These are phyloP conservation scores for Rhyacichthys aspro DNA, from an alignment of 2,797 vertebrate genomes.

Conservation along the genomic window DNA sequence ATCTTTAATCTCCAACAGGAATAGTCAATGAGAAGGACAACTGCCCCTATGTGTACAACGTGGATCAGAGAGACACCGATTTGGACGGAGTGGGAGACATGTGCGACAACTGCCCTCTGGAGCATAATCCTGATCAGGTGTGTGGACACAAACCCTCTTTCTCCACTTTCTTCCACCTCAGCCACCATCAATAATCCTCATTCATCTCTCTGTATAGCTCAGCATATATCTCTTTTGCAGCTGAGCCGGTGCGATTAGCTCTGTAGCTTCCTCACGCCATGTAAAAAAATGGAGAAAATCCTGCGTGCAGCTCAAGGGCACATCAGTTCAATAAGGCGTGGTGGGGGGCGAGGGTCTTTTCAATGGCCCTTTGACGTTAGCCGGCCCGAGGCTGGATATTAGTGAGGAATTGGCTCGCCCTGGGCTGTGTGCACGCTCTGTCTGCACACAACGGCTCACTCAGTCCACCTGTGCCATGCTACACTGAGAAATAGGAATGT, in stretches of 20 bases:
- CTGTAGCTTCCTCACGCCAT: slow-evolving; percentile 59
- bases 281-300: slow-evolving; percentile 66
- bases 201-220: slow-evolving; percentile 53
- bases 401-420: slow-evolving; percentile 70
- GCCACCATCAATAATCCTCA: slow-evolving; percentile 60
- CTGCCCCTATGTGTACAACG: slow-evolving; percentile 95
- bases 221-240: slow-evolving; percentile 63
- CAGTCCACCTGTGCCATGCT: slow-evolving; percentile 82
- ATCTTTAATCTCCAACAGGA: slow-evolving; percentile 71
- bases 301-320: slow-evolving; percentile 68
- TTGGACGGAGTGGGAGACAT: slow-evolving; percentile 96
- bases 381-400: slow-evolving; percentile 69
- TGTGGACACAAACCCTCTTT: slow-evolving; percentile 36
- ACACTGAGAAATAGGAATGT: slow-evolving; percentile 81
- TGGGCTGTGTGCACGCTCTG: slow-evolving; percentile 65
- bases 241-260: slow-evolving; percentile 51
- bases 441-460: slow-evolving; percentile 47
- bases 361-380: slow-evolving; percentile 70
- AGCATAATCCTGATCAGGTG: slow-evolving; percentile 99
- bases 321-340: slow-evolving; percentile 75
- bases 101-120: slow-evolving; percentile 98
- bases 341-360: slow-evolving; percentile 63
- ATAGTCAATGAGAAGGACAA: slow-evolving; percentile 96
- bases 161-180: slow-evolving; percentile 62
- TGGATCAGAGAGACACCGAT: slow-evolving; percentile 95